A percentile compares a stretch with the other conserved stretches of the same genome.
Evolutionary conservation across 2,797 vertebrate genomes (phyloP).

Genomic region (Bradypus variegatus): DNA sequence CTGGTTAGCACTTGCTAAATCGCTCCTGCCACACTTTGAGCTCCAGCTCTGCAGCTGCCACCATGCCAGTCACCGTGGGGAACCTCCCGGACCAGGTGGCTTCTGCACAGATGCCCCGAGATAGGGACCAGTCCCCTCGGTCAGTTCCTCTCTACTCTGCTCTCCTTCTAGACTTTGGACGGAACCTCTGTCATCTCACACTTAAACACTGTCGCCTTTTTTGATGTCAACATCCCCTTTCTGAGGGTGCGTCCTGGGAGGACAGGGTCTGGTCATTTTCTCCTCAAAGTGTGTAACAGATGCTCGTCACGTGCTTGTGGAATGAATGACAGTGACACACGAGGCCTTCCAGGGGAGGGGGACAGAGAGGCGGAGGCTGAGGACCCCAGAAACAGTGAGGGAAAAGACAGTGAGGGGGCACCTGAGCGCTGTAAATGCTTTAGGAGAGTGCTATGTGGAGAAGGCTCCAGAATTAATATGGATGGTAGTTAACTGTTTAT

Average conservation of each 20-base stretch:
- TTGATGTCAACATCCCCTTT: background rate
- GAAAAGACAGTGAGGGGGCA: background rate
- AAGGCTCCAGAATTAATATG: background rate
- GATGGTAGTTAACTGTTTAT: background rate
- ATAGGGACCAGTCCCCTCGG: background rate
- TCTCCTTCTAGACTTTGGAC: background rate
- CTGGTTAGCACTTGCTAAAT: background rate
- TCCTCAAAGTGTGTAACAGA: background rate
- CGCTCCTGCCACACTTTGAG: no score
- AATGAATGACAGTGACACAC: no score
- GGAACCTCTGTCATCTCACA: background rate
- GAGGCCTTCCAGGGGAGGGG: background rate
- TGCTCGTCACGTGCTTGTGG: no score
- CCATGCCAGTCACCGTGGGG: background rate
- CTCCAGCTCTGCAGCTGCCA: background rate
- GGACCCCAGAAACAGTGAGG: background rate
- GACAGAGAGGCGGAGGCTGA: background rate
- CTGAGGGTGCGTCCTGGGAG: background rate
- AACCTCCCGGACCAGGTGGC: no score
- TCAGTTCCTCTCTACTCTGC: background rate
- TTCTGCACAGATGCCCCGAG: fast-evolving
- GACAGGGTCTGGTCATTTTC: background rate
- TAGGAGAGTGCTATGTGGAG: background rate
- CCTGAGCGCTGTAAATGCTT: background rate
- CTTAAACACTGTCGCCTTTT: background rate